These are phyloP conservation scores for Drosophila rhopaloa DNA, from an alignment of 1,140 invertebrate species.

Conservation along the genomic window DNA sequence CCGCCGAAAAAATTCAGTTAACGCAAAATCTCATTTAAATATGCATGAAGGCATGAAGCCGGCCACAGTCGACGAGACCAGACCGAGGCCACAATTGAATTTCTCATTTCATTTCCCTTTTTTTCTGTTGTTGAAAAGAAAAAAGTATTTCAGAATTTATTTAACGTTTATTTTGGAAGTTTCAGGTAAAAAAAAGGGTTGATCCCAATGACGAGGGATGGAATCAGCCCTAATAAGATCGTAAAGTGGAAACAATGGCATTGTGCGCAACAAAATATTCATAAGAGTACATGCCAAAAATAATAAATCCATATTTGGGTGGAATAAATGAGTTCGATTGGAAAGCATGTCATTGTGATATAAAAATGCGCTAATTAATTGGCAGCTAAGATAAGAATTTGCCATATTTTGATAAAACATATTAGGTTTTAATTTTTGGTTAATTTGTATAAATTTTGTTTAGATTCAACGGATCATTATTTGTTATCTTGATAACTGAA, in stretches of 20 bases:
- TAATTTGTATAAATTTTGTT: too few species aligned
- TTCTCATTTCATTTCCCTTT: constrained; percentile 43
- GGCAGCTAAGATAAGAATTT: too few species aligned
- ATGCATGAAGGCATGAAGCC: constrained; percentile 68
- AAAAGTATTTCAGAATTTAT: constrained; percentile 13
- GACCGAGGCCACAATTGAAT: constrained; percentile 39
- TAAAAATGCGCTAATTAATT: too few species aligned
- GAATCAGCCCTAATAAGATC: background rate
- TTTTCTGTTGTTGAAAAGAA: constrained; percentile 2
- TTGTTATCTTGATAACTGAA: too few species aligned
- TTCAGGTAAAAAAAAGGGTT: constrained; percentile 18
- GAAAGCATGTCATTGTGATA: too few species aligned
- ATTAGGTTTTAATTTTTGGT: too few species aligned
- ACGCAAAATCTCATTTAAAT: constrained; percentile 81
- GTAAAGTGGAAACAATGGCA: background rate
- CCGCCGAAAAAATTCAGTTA: constrained; percentile 79
- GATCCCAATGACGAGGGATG: background rate
- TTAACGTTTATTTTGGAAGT: constrained; percentile 11
- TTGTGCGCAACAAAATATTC: too few species aligned
- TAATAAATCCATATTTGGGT: too few species aligned
- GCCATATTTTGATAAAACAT: too few species aligned
- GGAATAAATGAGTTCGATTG: too few species aligned
- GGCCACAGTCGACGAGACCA: constrained; percentile 13
- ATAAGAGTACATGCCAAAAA: too few species aligned
- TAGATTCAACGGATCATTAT: too few species aligned